phyloP scores from a whole-genome alignment of 2,888 invertebrate species.

The Chaetoderma sp. region DNA sequence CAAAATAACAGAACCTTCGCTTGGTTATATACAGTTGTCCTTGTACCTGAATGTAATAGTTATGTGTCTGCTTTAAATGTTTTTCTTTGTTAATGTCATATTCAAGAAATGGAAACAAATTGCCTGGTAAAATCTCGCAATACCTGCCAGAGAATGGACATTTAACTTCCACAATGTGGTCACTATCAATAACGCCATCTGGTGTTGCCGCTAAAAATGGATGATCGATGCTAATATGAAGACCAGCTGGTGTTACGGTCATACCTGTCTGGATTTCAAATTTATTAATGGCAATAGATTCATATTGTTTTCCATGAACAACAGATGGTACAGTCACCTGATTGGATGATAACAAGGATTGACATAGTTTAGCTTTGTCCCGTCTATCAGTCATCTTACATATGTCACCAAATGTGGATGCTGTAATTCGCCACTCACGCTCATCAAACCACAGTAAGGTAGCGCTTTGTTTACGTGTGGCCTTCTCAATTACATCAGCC shows the following conservation, averaged over 20 bases:
- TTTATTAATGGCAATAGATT: slow-evolving; percentile 13
- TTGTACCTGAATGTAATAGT: slow-evolving; percentile 35
- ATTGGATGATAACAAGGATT: slow-evolving; percentile 1
- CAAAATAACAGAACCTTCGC: slow-evolving; percentile 22
- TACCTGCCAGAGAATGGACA: slow-evolving; percentile 32
- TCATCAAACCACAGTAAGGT: slow-evolving; percentile 19
- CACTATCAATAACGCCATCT: slow-evolving; percentile 31
- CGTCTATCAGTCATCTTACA: slow-evolving; percentile 14
- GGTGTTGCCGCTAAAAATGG: slow-evolving; percentile 34
- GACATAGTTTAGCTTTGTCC: slow-evolving; percentile 22
- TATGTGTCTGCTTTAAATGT: slow-evolving; percentile 15
- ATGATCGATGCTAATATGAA: slow-evolving; percentile 15
- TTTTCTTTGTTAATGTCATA: not conserved
- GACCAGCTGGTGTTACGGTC: slow-evolving; percentile 22
- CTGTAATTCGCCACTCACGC: slow-evolving; percentile 31
- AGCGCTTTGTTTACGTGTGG: slow-evolving; percentile 20
- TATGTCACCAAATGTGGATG: slow-evolving; percentile 37
- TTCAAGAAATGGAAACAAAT: slow-evolving; percentile 21
- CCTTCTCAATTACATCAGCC: slow-evolving; percentile 9
- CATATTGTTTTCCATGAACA: slow-evolving; percentile 33
- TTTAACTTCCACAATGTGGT: slow-evolving; percentile 31
- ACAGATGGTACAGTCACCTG: slow-evolving; percentile 12
- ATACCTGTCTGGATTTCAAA: slow-evolving; percentile 13
- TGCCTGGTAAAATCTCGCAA: slow-evolving; percentile 10
- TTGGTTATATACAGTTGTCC: slow-evolving; percentile 30